Evolutionary conservation across 2,113 vertebrate genomes (phyloP), one percentile per base, ranked within the genome.

Genomic region (Opisthocomus hoazin): DNA sequence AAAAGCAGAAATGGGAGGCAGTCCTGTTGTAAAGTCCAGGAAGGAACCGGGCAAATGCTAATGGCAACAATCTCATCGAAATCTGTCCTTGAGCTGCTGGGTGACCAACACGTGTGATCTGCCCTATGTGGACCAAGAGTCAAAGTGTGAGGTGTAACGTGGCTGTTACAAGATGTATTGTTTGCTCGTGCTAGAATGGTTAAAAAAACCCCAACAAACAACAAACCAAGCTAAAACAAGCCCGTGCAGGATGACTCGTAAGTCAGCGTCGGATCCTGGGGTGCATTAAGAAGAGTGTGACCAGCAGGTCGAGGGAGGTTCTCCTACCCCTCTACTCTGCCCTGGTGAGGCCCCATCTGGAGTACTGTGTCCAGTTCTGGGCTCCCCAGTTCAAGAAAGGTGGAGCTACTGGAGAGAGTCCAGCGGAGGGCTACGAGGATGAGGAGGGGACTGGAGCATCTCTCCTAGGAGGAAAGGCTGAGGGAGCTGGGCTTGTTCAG

Each of bases 1-100:
- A 97, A 94, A 92, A 88, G 56, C 63, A 91, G 89, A 76, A 91
- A 78, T 54, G 29, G 26, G 46, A 93, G 58, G 58, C 76, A 86
- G 53, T 29, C 48, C 56, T 90, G 45, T 56, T 51, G 27, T 81
- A 39, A 94, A 84, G 81, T 77, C 56, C 54, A 92, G 96, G 91
- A 95, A 96, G 90, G 91, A 95, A 57, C 23, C 84, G 58, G 60
- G 68, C 43, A 87, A 94, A 82, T 4, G 39, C 16, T 87, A 60
- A 84, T 68, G 66, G 54, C 69, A 93, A 71, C 45, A 76, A 61
- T 64, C 82, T 87, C 54, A 30, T 92, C 32, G 73, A 88, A 88
- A 64, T 36, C 45, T 81, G 45, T 64, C 74, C 66, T 57, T 64
- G 73, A 87, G 64, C 46, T 90, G 41, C 70, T 93, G 83, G 30